A percentile compares a stretch with the other conserved stretches of the same genome.
phyloP scores from a whole-genome alignment of 2,797 vertebrate species.

The Columba guinea region DNA sequence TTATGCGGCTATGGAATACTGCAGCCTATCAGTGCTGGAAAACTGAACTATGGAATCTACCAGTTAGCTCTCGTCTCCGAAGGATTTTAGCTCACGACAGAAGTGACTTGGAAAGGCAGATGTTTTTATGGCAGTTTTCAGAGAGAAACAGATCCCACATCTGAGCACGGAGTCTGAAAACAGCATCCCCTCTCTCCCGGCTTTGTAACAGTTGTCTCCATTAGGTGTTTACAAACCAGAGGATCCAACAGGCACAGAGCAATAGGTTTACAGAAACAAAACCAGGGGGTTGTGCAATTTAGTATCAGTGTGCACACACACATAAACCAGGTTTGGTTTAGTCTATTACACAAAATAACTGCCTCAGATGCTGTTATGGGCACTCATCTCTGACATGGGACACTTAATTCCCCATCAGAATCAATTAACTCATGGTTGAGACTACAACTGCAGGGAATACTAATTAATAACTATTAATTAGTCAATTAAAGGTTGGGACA shows the following conservation, averaged over 20 bases:
- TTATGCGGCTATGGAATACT: slow-evolving; percentile 10
- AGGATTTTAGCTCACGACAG: slow-evolving; percentile 35
- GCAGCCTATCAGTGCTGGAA: slow-evolving; percentile 23
- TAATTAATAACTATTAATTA: slow-evolving; percentile 73
- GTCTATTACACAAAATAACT: slow-evolving; percentile 61
- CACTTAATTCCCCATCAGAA: slow-evolving; percentile 68
- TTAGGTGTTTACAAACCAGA: slow-evolving; percentile 3
- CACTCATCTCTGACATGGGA: slow-evolving; percentile 69
- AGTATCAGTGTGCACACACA: background rate
- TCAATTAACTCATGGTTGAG: slow-evolving; percentile 67
- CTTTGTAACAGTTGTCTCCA: background rate
- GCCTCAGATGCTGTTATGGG: slow-evolving; percentile 55
- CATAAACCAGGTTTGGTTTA: slow-evolving; percentile 22
- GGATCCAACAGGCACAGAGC: background rate
- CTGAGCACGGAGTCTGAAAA: background rate
- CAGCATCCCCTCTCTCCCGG: background rate
- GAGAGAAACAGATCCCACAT: background rate
- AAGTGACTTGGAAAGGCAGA: slow-evolving; percentile 34
- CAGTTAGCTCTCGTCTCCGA: slow-evolving; percentile 5
- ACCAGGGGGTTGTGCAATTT: background rate
- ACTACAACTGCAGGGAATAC: slow-evolving; percentile 62
- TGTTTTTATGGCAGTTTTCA: background rate
- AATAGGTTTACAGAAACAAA: slow-evolving; percentile 43
- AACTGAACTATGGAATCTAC: slow-evolving; percentile 27
- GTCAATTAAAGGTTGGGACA: slow-evolving; percentile 68